phyloP scores from a whole-genome alignment of 2,888 invertebrate genomes.

The Eupithecia tripunctaria region DNA sequence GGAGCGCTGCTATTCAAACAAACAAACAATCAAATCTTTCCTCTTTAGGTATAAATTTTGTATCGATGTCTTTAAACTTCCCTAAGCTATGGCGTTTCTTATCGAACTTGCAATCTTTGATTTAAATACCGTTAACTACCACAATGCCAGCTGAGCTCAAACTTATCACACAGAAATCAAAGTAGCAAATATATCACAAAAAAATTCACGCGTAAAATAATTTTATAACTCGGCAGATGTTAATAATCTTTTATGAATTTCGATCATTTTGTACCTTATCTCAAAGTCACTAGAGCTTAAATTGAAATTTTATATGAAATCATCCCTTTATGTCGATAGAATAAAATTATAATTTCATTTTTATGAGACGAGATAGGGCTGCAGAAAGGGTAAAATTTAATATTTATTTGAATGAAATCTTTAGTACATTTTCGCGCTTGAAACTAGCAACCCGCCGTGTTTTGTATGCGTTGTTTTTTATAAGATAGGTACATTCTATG shows the following conservation, averaged over 20 bases:
- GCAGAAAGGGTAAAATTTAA: slow-evolving; percentile 3
- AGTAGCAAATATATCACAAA: background rate
- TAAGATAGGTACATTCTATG: too few species aligned
- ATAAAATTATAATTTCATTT: slow-evolving; percentile 8
- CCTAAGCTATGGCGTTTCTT: too few species aligned
- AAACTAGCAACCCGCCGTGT: background rate
- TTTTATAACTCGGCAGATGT: slow-evolving; percentile 8
- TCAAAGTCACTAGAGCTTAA: background rate
- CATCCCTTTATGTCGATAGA: background rate
- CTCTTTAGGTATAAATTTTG: too few species aligned
- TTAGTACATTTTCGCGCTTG: background rate
- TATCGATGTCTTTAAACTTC: too few species aligned
- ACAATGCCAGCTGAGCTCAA: background rate
- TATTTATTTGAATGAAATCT: background rate
- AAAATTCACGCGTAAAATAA: slow-evolving; percentile 3
- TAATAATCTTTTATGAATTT: background rate
- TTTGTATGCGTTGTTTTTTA: background rate
- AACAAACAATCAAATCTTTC: too few species aligned
- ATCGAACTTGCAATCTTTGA: background rate
- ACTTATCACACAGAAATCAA: background rate
- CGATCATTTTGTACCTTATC: background rate
- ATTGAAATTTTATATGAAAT: slow-evolving; percentile 4
- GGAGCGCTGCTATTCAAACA: too few species aligned
- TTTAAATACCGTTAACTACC: background rate
- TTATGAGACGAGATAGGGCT: slow-evolving; percentile 9